A percentile compares a stretch with the other conserved stretches of the same genome.
Conservation (phyloP, 2,797 vertebrate genomes). For the Tinamus major region DNA sequence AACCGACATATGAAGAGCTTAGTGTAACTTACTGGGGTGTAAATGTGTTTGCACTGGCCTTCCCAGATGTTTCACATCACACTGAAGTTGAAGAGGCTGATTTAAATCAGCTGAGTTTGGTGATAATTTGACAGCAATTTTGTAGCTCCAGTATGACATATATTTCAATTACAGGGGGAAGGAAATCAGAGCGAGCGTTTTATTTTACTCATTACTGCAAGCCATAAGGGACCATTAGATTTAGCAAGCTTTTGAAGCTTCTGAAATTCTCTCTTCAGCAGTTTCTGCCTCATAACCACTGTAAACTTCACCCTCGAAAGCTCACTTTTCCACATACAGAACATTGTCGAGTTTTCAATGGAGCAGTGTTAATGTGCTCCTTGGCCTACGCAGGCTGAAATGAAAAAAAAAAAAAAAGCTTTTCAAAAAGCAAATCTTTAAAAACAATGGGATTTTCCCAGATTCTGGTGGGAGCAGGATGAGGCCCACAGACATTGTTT, state of each 20-base stretch:
- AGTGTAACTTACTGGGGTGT: background rate
- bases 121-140: slow-evolving; percentile 5
- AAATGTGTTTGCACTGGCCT: slow-evolving; percentile 19
- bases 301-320: background rate
- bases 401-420: background rate
- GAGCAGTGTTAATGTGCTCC: background rate
- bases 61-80: background rate
- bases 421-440: background rate
- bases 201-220: slow-evolving; percentile 38
- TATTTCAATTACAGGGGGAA: slow-evolving; percentile 40
- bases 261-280: slow-evolving; percentile 19
- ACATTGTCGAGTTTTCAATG: background rate
- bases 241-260: background rate
- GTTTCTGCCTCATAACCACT: background rate
- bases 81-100: background rate
- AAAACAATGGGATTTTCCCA: background rate
- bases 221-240: background rate
- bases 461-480: background rate
- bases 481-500: background rate
- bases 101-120: background rate
- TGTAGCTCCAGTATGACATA: background rate
- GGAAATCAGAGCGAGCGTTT: slow-evolving; percentile 32
- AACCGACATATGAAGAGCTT: background rate
- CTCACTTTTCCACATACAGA: background rate
- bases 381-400: background rate